These are phyloP conservation scores for Lucilia sericata DNA, from an alignment of 1,140 invertebrate species.

Conservation along the genomic window DNA sequence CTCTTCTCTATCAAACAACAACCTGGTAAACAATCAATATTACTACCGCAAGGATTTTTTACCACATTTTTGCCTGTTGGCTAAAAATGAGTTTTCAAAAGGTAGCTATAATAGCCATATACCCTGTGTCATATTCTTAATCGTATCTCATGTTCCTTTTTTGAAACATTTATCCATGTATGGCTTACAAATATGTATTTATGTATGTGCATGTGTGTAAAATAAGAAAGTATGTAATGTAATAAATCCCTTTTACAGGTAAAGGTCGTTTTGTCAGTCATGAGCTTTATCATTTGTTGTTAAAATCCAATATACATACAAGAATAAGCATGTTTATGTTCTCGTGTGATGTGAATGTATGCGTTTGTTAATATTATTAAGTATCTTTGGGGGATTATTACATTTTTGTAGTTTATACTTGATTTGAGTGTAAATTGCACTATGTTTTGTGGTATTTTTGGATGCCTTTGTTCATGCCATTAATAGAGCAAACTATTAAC, in stretches of 20 bases:
- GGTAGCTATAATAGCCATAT: neutral
- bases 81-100: neutral
- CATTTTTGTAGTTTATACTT: neutral
- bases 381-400: constrained; percentile 8
- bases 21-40: neutral
- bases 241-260: neutral
- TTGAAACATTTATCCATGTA: neutral
- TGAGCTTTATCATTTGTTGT: neutral
- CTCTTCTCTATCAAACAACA: neutral
- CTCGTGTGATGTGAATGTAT: neutral
- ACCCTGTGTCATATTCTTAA: neutral
- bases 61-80: neutral
- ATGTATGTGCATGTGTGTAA: neutral
- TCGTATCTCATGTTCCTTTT: neutral
- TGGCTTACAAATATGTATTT: neutral
- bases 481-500: neutral
- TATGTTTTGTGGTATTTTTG: neutral
- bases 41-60: neutral
- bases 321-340: too few species aligned
- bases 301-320: too few species aligned
- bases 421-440: neutral
- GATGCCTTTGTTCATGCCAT: neutral
- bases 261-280: neutral
- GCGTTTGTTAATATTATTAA: neutral
- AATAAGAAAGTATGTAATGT: too few species aligned